Evolutionary conservation across 2,888 invertebrate genomes (phyloP), one percentile per base, ranked within the genome.

Genomic region (Dryadula phaetusa): DNA sequence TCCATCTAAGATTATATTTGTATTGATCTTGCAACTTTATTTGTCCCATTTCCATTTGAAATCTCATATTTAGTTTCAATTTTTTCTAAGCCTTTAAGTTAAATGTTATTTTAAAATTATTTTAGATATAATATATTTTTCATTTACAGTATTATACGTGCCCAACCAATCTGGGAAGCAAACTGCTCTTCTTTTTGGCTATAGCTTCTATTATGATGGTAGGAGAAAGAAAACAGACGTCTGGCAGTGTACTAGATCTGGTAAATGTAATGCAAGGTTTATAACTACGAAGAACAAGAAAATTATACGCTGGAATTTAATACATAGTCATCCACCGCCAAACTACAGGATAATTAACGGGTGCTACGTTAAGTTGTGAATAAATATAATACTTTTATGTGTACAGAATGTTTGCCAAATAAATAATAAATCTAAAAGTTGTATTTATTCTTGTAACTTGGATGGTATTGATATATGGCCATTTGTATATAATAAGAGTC

Each of bases 61-160:
- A 1, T 37, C 12, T 37, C 10, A 37, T 7, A 37, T 37, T 37
- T 12, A 37, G 10, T 37, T 37, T 12, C 12, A n/a, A n/a, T n/a
- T n/a, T n/a, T n/a, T n/a, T n/a, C n/a, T n/a, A n/a, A n/a, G n/a
- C n/a, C n/a, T n/a, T n/a, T n/a, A n/a, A n/a, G n/a, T n/a, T n/a
- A n/a, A n/a, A n/a, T n/a, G n/a, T n/a, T n/a, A n/a, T n/a, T 34
- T 7, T 7, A 7, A 34, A 34, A 12, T 12, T 65, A 5, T 52
- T 37, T 42, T 32, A 2, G 40, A n/a, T 4, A 25, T 22, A 47
- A 47, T 8, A n/a, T 62, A 12, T 44, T 49, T 49, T 20, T 53
- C 65, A 44, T 56, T 74, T 74, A 22, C 71, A 76, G 76, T 75
- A 22, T n/a, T 62, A 7, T 74, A 70, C 62, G 46, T 67, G 7